Evolutionary conservation across 92 coral and sea anemone genomes (phyloP).

Genomic region (Epizoanthus illoricatus): DNA sequence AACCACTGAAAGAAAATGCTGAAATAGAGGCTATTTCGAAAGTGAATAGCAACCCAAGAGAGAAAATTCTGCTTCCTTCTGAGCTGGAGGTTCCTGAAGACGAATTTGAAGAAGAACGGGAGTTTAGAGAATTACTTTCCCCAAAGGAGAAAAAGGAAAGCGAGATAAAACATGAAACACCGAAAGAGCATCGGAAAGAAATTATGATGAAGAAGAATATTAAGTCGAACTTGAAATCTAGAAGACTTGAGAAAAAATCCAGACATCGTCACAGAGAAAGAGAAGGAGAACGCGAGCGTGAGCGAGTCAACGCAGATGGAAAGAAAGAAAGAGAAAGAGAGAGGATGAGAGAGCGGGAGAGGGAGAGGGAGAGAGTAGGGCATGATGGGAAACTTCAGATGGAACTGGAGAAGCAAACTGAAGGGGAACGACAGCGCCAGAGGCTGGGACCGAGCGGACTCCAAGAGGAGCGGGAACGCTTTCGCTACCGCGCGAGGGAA

Average conservation of each 20-base stretch:
- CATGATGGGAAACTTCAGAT: slow-evolving; percentile 39
- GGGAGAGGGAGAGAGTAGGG: slow-evolving; percentile 52
- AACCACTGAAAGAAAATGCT: not conserved
- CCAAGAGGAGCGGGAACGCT: slow-evolving; percentile 61
- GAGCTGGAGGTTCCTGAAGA: not conserved
- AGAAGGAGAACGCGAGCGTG: slow-evolving; percentile 47
- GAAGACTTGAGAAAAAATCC: not conserved
- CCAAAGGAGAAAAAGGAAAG: not conserved
- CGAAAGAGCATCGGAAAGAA: not conserved
- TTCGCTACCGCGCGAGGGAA: slow-evolving; percentile 61
- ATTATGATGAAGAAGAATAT: not conserved
- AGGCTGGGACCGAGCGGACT: slow-evolving; percentile 46
- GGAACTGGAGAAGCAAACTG: slow-evolving; percentile 62
- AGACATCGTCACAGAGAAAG: slow-evolving; percentile 33
- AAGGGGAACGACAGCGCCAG: slow-evolving; percentile 69
- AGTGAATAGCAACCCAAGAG: not conserved
- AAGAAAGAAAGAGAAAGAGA: slow-evolving; percentile 54
- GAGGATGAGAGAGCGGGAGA: slow-evolving; percentile 61
- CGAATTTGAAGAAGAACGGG: not conserved
- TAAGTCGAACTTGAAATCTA: not conserved
- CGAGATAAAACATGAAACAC: not conserved
- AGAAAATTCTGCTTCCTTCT: not conserved
- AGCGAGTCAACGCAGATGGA: slow-evolving; percentile 36
- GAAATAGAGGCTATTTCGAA: not conserved
- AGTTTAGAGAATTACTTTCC: not conserved